phyloP scores from a whole-genome alignment of 2,113 vertebrate species.

The Ophthalmolycus amberensis region DNA sequence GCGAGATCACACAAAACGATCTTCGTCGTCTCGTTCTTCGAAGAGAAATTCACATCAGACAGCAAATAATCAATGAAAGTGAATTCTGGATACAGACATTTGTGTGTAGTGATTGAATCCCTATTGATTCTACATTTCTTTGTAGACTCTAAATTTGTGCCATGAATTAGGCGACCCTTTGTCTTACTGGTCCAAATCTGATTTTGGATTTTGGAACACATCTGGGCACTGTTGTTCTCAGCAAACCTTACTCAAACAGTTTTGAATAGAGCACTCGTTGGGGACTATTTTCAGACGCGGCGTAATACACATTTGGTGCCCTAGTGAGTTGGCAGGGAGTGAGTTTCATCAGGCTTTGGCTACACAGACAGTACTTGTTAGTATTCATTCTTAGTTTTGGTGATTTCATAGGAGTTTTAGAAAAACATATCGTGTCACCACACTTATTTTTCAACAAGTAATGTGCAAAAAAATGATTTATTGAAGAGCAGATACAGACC shows the following conservation, averaged over 20 bases:
- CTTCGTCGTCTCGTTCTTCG: neutral
- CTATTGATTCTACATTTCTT: neutral
- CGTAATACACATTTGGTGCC: neutral
- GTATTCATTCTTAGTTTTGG: neutral
- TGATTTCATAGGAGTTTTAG: neutral
- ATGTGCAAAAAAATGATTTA: neutral
- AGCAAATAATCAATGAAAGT: neutral
- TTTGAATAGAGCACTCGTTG: neutral
- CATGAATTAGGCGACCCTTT: neutral
- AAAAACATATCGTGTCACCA: neutral
- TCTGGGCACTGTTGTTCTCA: neutral
- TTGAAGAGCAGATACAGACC: constrained; percentile 69
- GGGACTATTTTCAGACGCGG: constrained; percentile 7
- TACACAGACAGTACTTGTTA: neutral
- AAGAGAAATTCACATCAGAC: neutral
- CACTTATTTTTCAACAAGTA: neutral
- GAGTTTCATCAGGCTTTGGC: constrained; percentile 1
- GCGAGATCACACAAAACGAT: constrained; percentile 1
- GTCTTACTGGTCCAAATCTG: neutral
- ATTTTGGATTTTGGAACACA: neutral
- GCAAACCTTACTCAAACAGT: neutral
- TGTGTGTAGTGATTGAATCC: neutral
- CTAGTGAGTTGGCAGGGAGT: neutral
- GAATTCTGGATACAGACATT: neutral
- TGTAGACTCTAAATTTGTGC: neutral